Conservation (phyloP, 2,888 invertebrate species). For the Copidosoma aretas region DNA sequence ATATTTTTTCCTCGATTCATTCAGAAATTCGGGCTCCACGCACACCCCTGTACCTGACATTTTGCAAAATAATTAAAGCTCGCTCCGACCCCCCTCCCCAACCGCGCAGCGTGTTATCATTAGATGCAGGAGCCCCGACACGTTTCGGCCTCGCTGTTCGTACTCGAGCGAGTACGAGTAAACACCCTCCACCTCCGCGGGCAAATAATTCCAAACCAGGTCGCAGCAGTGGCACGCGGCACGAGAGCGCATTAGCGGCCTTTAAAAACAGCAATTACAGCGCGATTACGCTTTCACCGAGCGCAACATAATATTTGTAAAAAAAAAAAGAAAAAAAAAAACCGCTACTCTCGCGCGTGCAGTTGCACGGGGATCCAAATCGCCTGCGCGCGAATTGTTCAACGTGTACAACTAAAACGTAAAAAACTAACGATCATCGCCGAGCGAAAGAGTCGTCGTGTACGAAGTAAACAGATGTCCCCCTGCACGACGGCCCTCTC, state of each 20-base stretch:
- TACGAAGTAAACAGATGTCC: too few relatives aligned
- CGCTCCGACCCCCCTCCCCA: neutral
- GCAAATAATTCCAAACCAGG: neutral
- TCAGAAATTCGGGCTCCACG: too few relatives aligned
- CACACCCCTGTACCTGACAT: too few relatives aligned
- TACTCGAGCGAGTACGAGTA: neutral
- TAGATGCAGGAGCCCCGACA: neutral
- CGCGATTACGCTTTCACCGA: neutral
- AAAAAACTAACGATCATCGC: too few relatives aligned
- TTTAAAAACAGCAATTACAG: slow-evolving; percentile 15
- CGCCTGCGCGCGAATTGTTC: too few relatives aligned
- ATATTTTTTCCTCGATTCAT: too few relatives aligned
- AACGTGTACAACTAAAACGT: too few relatives aligned
- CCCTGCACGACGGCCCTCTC: too few relatives aligned
- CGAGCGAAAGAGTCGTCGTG: too few relatives aligned
- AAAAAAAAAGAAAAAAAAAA: too few relatives aligned
- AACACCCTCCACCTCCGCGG: neutral
- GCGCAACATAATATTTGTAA: neutral
- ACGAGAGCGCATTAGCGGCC: neutral
- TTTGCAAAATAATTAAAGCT: neutral
- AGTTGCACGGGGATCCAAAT: too few relatives aligned
- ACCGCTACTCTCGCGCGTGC: too few relatives aligned
- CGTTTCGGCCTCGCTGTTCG: neutral
- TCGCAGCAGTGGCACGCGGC: neutral
- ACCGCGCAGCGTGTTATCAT: neutral